Evolutionary conservation across 1,140 invertebrate species (phyloP), one percentile per base, ranked within the genome.

Genomic region (Drosophila varians): DNA sequence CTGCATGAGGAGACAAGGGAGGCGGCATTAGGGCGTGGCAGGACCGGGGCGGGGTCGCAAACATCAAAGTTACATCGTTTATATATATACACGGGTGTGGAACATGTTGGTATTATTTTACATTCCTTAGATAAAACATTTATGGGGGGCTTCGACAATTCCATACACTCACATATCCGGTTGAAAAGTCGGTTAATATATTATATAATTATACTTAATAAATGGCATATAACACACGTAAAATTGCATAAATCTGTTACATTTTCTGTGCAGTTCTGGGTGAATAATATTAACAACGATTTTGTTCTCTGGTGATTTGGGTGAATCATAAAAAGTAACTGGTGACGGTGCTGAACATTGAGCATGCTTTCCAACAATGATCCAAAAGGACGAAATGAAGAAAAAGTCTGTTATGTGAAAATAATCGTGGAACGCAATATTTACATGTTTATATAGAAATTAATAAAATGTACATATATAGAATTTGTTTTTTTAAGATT

Each of bases 1-100:
- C 96, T 97, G 93, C 66, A 77, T 76, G 66, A 80, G 54, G 66
- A 80, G 54, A 86, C 43, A 86, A 77, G 42, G 16, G 42, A 9
- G 16, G 38, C 12, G n/a, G 21, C 25, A 64, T 65, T 69, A 65
- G 23, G 21, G 36, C 31, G 19, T 21, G 14, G 0, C 11, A 1
- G 11, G n/a, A 26, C 40, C 4, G 8, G 14, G 9, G 0, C n/a
- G n/a, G 42, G 18, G 16, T 11, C 19, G 6, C 28, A 42, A 25
- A 76, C 65, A n/a, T n/a, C n/a, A 77, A 26, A 45, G 43, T 65
- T 62, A 74, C 57, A 64, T 58, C 62, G 58, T 58, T 21, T 21
- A 38, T 36, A 14, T 34, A 34, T 38, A 16, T 38, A 38, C 36
- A 38, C 36, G n/a, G 36, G 36, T 38, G n/a, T 38, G n/a, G 36